Conservation (phyloP, 2,888 invertebrate species). For the Diarsia dahlii region DNA sequence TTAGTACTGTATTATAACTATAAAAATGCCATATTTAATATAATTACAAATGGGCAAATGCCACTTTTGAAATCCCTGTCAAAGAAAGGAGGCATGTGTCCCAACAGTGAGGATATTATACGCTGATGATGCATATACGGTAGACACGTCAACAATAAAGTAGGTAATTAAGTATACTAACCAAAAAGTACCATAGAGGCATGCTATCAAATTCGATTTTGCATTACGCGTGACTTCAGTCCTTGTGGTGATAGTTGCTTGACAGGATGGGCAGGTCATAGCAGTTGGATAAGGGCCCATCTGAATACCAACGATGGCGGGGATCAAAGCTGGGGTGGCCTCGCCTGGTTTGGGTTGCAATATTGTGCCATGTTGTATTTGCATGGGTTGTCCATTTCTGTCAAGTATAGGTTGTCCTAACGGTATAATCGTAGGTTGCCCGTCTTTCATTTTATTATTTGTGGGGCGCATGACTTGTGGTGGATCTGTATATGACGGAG, state of each 20-base stretch:
- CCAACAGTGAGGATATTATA: too few species aligned
- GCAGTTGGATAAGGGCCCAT: slow-evolving; percentile 9
- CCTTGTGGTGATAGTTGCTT: slow-evolving; percentile 3
- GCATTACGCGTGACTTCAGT: background rate
- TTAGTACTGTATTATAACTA: too few species aligned
- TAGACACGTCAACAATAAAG: background rate
- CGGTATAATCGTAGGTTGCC: slow-evolving; percentile 13
- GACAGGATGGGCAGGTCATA: slow-evolving; percentile 15
- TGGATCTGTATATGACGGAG: slow-evolving; percentile 65
- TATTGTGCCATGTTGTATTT: slow-evolving; percentile 29
- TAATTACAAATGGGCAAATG: too few species aligned
- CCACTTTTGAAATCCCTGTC: too few species aligned
- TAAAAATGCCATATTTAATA: too few species aligned
- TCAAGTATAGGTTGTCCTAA: slow-evolving; percentile 23
- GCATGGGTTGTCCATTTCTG: slow-evolving; percentile 13
- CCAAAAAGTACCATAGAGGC: slow-evolving; percentile 14
- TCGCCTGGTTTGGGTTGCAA: background rate
- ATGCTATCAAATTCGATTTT: slow-evolving; percentile 13
- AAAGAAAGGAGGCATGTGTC: too few species aligned
- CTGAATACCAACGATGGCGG: slow-evolving; percentile 18
- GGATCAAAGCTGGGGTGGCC: background rate
- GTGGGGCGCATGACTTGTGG: slow-evolving; percentile 10
- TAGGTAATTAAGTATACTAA: background rate
- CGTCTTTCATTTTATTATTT: slow-evolving; percentile 11
- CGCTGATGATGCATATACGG: too few species aligned